Evolutionary conservation across 2,113 vertebrate species (phyloP).

Genomic region (Menura novaehollandiae): DNA sequence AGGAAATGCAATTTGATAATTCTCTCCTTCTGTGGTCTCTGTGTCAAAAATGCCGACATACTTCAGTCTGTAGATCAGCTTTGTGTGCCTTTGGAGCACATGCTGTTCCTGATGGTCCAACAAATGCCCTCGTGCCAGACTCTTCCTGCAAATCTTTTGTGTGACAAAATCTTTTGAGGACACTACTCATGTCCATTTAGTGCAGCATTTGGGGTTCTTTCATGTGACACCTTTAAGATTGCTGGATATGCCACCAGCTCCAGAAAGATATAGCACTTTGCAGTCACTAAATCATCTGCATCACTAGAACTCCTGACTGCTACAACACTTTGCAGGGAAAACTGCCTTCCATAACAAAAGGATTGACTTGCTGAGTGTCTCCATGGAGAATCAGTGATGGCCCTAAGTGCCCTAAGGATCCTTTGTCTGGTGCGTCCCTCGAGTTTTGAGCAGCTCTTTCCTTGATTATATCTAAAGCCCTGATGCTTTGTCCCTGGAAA

Average conservation of each 20-base stretch:
- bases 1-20: not conserved
- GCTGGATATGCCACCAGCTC: not conserved
- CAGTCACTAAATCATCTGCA: not conserved
- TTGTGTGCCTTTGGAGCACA: not conserved
- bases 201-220: not conserved
- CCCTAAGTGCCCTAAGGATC: not conserved
- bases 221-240: not conserved
- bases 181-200: fast-evolving
- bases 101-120: not conserved
- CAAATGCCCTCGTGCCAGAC: fast-evolving
- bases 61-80: not conserved
- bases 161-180: fast-evolving
- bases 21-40: not conserved
- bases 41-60: not conserved
- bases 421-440: not conserved
- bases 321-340: not conserved
- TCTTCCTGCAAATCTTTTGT: not conserved
- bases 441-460: not conserved
- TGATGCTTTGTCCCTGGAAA: not conserved
- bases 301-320: not conserved
- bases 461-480: not conserved
- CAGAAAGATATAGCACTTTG: not conserved
- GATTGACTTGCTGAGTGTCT: not conserved
- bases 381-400: not conserved
- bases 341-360: not conserved